Percentiles rank a stretch among this genome's conserved stretches.
phyloP scores from a whole-genome alignment of 2,797 vertebrate genomes.

The Poecilia velifera region DNA sequence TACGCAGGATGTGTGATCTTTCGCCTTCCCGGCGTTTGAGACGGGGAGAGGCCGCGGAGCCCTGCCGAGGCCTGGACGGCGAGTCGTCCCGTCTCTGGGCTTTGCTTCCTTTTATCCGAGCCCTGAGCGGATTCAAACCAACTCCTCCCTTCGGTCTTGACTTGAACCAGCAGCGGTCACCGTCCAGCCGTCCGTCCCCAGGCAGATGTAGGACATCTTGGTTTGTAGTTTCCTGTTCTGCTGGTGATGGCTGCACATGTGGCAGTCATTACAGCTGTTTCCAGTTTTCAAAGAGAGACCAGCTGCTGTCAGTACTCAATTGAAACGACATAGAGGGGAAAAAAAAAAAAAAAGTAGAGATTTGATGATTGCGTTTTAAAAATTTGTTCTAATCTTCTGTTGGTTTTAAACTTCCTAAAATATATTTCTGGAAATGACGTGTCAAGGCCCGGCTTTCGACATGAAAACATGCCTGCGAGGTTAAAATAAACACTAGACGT shows the following conservation, averaged over 20 bases:
- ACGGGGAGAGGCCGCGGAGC: constrained; percentile 51
- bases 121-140: constrained; percentile 40
- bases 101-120: constrained; percentile 53
- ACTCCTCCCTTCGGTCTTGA: constrained; percentile 31
- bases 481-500: constrained; percentile 64
- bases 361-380: constrained; percentile 76
- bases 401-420: constrained; percentile 58
- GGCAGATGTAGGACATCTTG: constrained; percentile 76
- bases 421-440: constrained; percentile 52
- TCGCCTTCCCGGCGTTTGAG: constrained; percentile 50
- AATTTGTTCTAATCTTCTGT: constrained; percentile 51
- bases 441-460: constrained; percentile 36
- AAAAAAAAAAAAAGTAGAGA: constrained; percentile 29
- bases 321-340: constrained; percentile 42
- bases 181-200: constrained; percentile 40
- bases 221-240: constrained; percentile 68
- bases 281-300: constrained; percentile 82
- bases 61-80: constrained; percentile 36
- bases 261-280: constrained; percentile 84
- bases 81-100: constrained; percentile 16
- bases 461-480: constrained; percentile 33
- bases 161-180: constrained; percentile 58
- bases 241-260: constrained; percentile 80
- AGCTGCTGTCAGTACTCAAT: constrained; percentile 75
- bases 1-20: constrained; percentile 66